Base-by-base conservation (phyloP, 2,113 vertebrate species). In the Ursus arctos region DNA sequence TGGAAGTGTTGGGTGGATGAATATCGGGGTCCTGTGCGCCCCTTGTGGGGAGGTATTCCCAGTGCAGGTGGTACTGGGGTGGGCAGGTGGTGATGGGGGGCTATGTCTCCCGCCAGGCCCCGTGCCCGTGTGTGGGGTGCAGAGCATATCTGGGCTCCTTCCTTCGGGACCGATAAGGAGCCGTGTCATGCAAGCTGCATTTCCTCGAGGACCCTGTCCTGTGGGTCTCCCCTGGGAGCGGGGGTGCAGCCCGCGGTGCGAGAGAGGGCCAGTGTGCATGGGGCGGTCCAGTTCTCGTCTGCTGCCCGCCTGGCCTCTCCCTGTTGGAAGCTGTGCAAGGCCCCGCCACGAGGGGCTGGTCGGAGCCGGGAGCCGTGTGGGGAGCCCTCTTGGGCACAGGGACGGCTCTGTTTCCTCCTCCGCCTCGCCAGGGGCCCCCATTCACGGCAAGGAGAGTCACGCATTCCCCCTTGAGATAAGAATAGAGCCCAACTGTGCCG, bases 401-500 rank as follows among this genome's bases (percentile, higher is more conserved):
- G 96, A 94, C 0, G 21, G 53, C 96, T 97, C 97, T 98, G 97
- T 98, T 96, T 93, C 77, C 91, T 94, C 71, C 83, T 88, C 84
- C 1, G 55, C 76, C 90, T 96, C 3, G 0, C 84, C 65, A 36
- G 97, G 81, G 49, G 84, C 97, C 94, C 88, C 96, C 90, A 88
- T 98, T 97, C 97, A 94, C 43, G 14, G 93, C 92, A 88, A 98
- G 94, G 96, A 96, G 97, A 93, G 97, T 98, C 98, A 98, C 88
- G 84, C 97, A 95, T 96, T 96, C 94, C 98, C 97, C 98, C 98
- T 98, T 96, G 97, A 98, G 97, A 98, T 98, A 97, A 98, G 98
- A 98, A 98, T 98, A 98, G 98, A 98, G 97, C 96, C 94, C 51
- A 33, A 98, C 98, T 98, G 97, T 98, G 97, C 94, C 97, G 96